Percentiles rank a stretch among this genome's conserved stretches.
phyloP scores from a whole-genome alignment of 1,140 invertebrate genomes.

The Stratiolaelaps scimitus region DNA sequence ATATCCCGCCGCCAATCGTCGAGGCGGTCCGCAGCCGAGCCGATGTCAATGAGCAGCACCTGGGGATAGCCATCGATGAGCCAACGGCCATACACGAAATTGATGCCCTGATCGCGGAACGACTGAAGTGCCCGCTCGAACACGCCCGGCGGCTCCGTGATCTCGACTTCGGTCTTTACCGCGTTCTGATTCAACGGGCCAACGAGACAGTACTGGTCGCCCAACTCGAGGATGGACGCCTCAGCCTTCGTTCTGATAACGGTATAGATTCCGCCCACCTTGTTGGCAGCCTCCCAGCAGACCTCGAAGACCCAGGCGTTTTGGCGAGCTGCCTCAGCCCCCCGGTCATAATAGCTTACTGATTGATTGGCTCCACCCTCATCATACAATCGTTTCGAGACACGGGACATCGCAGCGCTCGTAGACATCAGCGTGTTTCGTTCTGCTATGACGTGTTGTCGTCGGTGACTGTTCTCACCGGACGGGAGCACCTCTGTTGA shows the following conservation, averaged over 20 bases:
- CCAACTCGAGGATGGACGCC: constrained; percentile 42
- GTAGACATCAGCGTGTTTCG: no score
- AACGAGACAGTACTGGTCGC: constrained; percentile 43
- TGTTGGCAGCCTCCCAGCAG: constrained; percentile 45
- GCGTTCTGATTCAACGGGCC: constrained; percentile 43
- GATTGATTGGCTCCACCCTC: not conserved
- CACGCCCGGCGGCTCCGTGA: constrained; percentile 38
- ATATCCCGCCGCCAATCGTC: constrained; percentile 44
- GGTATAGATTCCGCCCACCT: constrained; percentile 44
- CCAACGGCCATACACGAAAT: constrained; percentile 44
- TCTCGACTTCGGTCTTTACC: constrained; percentile 42
- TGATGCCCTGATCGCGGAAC: constrained; percentile 41
- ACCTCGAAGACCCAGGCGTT: constrained; percentile 44
- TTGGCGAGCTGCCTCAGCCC: constrained; percentile 55
- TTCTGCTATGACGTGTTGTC: no score
- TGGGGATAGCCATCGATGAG: constrained; percentile 45
- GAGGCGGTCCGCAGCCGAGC: constrained; percentile 42
- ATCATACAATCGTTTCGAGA: not conserved
- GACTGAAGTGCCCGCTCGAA: constrained; percentile 39
- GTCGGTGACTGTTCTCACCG: no score
- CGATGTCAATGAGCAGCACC: constrained; percentile 44
- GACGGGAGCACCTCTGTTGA: no score
- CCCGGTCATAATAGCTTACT: constrained; percentile 62
- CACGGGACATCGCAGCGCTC: constrained; percentile 7
- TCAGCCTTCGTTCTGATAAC: constrained; percentile 44